A percentile compares a stretch with the other conserved stretches of the same genome.
Evolutionary conservation across 2,113 vertebrate genomes (phyloP).

Genomic region (Crotalus horridus): DNA sequence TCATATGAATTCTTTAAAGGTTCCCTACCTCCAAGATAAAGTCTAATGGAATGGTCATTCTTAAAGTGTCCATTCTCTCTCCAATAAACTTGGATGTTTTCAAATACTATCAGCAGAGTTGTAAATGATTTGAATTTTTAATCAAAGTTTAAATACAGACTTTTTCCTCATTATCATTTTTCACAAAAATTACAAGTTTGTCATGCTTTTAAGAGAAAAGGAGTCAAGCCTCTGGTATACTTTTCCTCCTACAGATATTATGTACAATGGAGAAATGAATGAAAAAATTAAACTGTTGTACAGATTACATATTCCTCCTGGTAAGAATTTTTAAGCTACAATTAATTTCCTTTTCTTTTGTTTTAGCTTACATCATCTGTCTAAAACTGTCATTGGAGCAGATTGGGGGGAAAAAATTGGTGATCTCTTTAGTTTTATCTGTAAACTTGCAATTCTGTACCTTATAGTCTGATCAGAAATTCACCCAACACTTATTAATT

Average conservation of each 20-base stretch:
- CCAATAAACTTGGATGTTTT: not conserved
- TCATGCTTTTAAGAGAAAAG: slow-evolving; percentile 31
- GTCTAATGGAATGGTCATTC: not conserved
- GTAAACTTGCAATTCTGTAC: not conserved
- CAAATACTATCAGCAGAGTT: not conserved
- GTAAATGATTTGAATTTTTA: not conserved
- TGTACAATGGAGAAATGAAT: slow-evolving; percentile 94
- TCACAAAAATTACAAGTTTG: slow-evolving; percentile 25
- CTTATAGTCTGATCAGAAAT: not conserved
- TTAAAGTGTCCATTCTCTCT: not conserved
- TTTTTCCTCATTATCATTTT: not conserved
- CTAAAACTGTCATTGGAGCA: not conserved
- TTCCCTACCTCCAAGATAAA: not conserved
- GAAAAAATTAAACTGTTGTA: slow-evolving; percentile 90
- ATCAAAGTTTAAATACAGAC: not conserved
- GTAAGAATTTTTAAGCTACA: slow-evolving; percentile 65
- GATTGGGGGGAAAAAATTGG: not conserved
- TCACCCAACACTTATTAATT: not conserved
- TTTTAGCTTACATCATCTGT: not conserved
- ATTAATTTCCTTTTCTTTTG: not conserved
- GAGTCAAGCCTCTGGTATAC: slow-evolving; percentile 9
- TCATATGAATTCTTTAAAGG: too few relatives aligned
- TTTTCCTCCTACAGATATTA: slow-evolving; percentile 73
- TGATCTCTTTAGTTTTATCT: not conserved
- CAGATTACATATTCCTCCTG: slow-evolving; percentile 90